Evolutionary conservation across 1,140 invertebrate genomes (phyloP), one percentile per base, ranked within the genome.

Genomic region (Microplitis demolitor): DNA sequence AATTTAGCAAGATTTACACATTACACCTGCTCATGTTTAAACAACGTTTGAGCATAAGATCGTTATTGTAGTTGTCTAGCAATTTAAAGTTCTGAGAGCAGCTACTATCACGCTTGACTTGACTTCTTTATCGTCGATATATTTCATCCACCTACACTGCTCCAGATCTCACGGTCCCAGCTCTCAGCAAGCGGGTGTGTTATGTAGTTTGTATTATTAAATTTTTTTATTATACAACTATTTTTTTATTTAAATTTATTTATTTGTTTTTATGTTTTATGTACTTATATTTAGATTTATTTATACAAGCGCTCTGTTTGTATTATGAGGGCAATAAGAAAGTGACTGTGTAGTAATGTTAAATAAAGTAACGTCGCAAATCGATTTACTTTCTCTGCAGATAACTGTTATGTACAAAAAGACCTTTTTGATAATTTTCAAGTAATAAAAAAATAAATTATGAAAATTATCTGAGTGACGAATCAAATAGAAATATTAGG

Each of bases 141-240:
- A n/a, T 66, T 62, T 72, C 33, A 72, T 72, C 64, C 71, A 67
- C 71, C 71, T 35, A 69, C 71, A 67, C 63, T 66, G 62, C 56
- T 72, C 71, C 54, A 67, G 71, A 72, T 72, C 71, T 61, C 71
- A 67, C 71, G 71, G 64, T 58, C 45, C 31, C 56, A 66, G 13
- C 16, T 56, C 58, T 16, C 8, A 24, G 34, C 6, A 31, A 37
- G 24, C 6, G 35, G 5, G 39, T 64, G 45, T 45, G n/a, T 45
- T 64, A 50, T 16, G 11, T 37, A 35, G 3, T n/a, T 60, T 60
- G 5, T 62, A 8, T 62, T 35, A 13, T 35, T 62, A 31, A 62
- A 56, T 61, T 33, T 61, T 53, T 61, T 45, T 60, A 39, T 37
- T 58, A 24, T 45, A 45, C 39, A 45, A 45, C 6, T 9, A 45